These are phyloP conservation scores for Alexandromys fortis DNA, from an alignment of 2,113 vertebrate genomes.

Conservation along the genomic window DNA sequence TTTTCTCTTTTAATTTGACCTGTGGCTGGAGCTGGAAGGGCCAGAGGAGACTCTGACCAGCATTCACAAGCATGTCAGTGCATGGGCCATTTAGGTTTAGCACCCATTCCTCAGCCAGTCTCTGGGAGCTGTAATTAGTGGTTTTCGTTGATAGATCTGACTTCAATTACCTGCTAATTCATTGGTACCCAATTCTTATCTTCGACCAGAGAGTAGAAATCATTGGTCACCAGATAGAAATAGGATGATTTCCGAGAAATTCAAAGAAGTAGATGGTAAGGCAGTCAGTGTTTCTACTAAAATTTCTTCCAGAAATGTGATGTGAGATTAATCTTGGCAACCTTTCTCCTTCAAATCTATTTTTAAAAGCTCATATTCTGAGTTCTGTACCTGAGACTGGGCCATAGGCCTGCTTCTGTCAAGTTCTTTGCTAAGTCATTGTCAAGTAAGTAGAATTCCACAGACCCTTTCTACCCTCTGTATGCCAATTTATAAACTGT, in stretches of 20 bases:
- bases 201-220: not conserved
- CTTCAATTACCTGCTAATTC: not conserved
- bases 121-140: not conserved
- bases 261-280: not conserved
- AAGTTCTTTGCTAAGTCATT: conserved; percentile 33
- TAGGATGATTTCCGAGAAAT: not conserved
- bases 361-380: conserved; percentile 20
- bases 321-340: not conserved
- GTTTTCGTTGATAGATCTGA: not conserved
- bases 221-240: not conserved
- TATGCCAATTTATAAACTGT: not conserved
- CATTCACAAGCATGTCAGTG: not conserved
- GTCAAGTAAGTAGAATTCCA: conserved; percentile 8
- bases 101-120: not conserved
- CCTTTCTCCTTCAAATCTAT: conserved; percentile 19
- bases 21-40: not conserved
- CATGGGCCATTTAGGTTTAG: not conserved
- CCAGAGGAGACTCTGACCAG: not conserved
- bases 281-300: not conserved
- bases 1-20: not conserved
- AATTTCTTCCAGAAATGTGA: conserved; percentile 38
- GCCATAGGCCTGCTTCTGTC: conserved; percentile 1
- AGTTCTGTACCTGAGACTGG: not conserved
- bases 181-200: too few species aligned
- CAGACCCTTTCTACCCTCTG: not conserved